Conservation (phyloP, 2,113 vertebrate species). For the Laticauda colubrina region DNA sequence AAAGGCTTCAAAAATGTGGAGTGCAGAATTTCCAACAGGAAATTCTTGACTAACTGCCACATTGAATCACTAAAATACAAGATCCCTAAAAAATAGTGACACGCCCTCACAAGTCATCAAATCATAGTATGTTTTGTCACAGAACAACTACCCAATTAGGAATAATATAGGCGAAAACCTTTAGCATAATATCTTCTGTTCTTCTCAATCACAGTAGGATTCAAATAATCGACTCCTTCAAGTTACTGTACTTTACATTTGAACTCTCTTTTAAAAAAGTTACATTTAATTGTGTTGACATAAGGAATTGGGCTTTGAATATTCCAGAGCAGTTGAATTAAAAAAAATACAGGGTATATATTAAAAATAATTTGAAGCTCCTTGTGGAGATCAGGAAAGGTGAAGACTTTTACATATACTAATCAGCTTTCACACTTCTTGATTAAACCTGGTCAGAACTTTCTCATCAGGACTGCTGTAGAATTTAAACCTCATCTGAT, state of each 20-base stretch:
- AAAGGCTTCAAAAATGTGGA: conserved; percentile 17
- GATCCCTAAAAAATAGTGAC: conserved; percentile 49
- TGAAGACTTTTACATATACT: not conserved
- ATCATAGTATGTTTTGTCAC: conserved; percentile 41
- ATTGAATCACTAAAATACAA: conserved; percentile 54
- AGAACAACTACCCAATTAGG: conserved; percentile 56
- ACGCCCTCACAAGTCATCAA: conserved; percentile 62
- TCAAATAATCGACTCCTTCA: conserved; percentile 41
- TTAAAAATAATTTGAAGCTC: conserved; percentile 47
- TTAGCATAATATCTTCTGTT: conserved; percentile 57
- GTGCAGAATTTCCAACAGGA: conserved; percentile 37
- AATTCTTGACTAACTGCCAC: conserved; percentile 51
- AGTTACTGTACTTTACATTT: conserved; percentile 46
- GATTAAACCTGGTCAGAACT: conserved; percentile 23
- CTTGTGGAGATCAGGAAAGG: conserved; percentile 22
- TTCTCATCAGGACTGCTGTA: not conserved
- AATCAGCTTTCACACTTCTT: conserved; percentile 20
- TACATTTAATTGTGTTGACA: conserved; percentile 56
- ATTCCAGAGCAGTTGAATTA: conserved; percentile 26
- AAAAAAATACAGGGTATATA: conserved; percentile 24
- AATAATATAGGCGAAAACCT: conserved; percentile 49
- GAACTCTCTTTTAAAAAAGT: conserved; percentile 52
- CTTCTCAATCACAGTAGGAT: conserved; percentile 43
- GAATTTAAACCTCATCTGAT: conserved; percentile 11
- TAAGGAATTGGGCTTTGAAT: conserved; percentile 44